A percentile compares a stretch with the other conserved stretches of the same genome.
phyloP scores from a whole-genome alignment of 2,797 vertebrate genomes.

The Lagorchestes hirsutus region DNA sequence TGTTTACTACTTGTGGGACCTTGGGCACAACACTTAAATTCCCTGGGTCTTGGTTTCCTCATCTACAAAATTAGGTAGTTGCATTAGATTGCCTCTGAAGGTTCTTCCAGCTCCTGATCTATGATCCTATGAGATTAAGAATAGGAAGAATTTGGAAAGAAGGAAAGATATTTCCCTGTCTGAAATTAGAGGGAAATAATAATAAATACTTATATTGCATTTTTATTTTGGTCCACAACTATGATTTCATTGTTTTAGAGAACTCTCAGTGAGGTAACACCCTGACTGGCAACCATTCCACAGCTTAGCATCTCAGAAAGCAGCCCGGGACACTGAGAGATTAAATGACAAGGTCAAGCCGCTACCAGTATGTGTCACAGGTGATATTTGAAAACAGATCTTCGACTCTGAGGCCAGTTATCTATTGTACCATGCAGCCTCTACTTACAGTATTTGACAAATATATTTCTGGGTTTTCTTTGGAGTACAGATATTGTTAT shows the following conservation, averaged over 20 bases:
- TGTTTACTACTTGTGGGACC: neutral
- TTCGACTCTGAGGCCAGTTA: neutral
- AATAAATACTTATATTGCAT: neutral
- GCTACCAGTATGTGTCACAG: neutral
- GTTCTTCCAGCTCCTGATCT: neutral
- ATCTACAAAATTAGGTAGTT: neutral
- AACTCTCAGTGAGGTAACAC: neutral
- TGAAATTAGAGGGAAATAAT: neutral
- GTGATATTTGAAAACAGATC: neutral
- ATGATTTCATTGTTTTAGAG: neutral
- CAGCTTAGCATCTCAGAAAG: neutral
- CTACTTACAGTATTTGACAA: neutral
- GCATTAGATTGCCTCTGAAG: neutral
- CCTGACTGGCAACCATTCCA: neutral
- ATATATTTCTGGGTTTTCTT: neutral
- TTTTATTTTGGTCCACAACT: neutral
- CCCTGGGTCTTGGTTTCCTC: neutral
- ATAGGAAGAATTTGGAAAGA: neutral
- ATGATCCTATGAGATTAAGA: neutral
- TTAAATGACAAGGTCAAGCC: neutral
- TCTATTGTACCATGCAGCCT: neutral
- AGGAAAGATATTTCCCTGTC: neutral
- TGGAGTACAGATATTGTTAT: neutral
- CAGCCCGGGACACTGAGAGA: neutral
- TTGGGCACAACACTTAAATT: neutral